These are phyloP conservation scores for Scomber scombrus DNA, from an alignment of 2,113 vertebrate genomes.

Conservation along the genomic window DNA sequence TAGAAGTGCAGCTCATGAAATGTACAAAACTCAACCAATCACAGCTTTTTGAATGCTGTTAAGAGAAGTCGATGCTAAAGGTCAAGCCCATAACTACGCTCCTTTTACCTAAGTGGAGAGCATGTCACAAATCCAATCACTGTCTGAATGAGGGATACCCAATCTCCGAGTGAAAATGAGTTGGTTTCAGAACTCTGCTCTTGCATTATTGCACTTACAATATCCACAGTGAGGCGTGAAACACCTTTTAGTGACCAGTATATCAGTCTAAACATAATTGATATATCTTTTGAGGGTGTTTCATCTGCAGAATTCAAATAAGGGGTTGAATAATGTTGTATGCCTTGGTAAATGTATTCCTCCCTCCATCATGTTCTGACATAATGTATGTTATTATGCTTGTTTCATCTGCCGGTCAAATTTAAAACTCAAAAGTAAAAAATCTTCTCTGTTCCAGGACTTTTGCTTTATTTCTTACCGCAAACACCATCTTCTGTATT, in stretches of 20 bases:
- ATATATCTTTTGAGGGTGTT: slow-evolving; percentile 28
- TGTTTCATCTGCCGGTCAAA: not conserved
- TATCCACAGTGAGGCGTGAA: slow-evolving; percentile 26
- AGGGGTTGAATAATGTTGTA: slow-evolving; percentile 23
- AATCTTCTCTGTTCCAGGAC: not conserved
- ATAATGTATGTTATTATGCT: not conserved
- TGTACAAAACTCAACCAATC: slow-evolving; percentile 56
- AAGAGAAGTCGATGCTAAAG: slow-evolving; percentile 55
- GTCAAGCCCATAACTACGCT: slow-evolving; percentile 68
- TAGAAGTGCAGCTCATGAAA: slow-evolving; percentile 47
- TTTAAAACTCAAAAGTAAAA: not conserved
- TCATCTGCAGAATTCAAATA: slow-evolving; percentile 46
- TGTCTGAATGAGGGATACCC: slow-evolving; percentile 42
- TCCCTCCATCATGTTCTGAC: not conserved
- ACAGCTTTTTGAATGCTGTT: slow-evolving; percentile 53
- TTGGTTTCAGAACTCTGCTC: slow-evolving; percentile 50
- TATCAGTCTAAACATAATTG: slow-evolving; percentile 50
- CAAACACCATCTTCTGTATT: not conserved
- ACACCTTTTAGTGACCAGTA: slow-evolving; percentile 40
- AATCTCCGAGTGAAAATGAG: slow-evolving; percentile 53
- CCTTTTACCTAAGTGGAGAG: slow-evolving; percentile 65
- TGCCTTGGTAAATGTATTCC: slow-evolving; percentile 1
- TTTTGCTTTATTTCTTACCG: slow-evolving; percentile 11
- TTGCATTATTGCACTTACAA: slow-evolving; percentile 47
- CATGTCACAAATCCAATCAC: slow-evolving; percentile 68